Conservation (phyloP, 2,113 vertebrate species). For the Pachyramphus minor region DNA sequence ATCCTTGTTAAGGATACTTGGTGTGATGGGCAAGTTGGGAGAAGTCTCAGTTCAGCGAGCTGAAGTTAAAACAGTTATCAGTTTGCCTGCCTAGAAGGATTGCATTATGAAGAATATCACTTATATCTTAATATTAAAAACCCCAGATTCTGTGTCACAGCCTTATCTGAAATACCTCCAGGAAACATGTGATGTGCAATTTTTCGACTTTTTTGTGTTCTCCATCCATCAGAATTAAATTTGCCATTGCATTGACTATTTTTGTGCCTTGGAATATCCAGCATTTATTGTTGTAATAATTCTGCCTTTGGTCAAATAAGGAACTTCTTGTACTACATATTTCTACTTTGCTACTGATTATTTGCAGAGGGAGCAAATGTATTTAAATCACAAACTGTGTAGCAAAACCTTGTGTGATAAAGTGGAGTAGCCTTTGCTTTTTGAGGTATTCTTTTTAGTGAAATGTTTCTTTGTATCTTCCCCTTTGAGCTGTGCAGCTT, state of each 20-base stretch:
- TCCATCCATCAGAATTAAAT: not conserved
- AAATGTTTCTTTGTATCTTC: not conserved
- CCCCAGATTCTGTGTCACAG: not conserved
- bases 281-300: not conserved
- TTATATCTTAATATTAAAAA: not conserved
- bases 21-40: not conserved
- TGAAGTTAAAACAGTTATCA: not conserved
- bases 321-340: not conserved
- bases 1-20: not conserved
- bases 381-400: accelerated
- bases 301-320: not conserved
- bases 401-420: accelerated
- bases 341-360: not conserved
- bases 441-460: not conserved
- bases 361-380: not conserved
- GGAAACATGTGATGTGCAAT: not conserved
- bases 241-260: not conserved
- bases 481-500: not conserved
- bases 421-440: not conserved
- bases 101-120: not conserved
- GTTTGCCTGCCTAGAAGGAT: not conserved
- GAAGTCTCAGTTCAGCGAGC: not conserved
- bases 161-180: not conserved
- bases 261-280: not conserved
- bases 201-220: not conserved